A percentile compares a stretch with the other conserved stretches of the same genome.
phyloP scores from a whole-genome alignment of 2,888 invertebrate genomes.

The Endotricha flammealis region DNA sequence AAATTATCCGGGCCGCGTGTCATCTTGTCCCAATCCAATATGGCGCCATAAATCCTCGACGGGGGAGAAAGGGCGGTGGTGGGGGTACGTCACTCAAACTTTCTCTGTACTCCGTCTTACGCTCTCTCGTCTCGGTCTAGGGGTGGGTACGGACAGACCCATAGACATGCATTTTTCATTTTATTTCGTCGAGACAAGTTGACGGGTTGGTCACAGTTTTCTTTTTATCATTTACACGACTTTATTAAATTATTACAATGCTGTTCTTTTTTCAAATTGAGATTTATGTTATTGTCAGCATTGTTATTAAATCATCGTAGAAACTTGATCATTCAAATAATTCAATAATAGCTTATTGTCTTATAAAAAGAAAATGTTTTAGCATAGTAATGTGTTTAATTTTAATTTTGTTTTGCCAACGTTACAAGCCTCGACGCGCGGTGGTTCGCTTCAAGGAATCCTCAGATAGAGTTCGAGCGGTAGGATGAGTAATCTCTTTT shows the following conservation, averaged over 20 bases:
- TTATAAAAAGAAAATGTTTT: conserved; percentile 7
- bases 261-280: too few relatives aligned
- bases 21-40: conserved; percentile 79
- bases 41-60: conserved; percentile 76
- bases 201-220: conserved; percentile 30
- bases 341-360: too few relatives aligned
- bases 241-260: too few relatives aligned
- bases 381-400: conserved; percentile 12
- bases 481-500: conserved; percentile 76
- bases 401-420: conserved; percentile 39
- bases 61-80: conserved; percentile 52
- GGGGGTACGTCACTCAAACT: conserved; percentile 78
- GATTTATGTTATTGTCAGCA: too few relatives aligned
- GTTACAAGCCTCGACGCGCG: conserved; percentile 44
- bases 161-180: conserved; percentile 41
- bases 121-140: conserved; percentile 58
- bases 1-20: conserved; percentile 78
- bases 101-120: conserved; percentile 77
- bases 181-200: conserved; percentile 24
- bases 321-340: too few relatives aligned
- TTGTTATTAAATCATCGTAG: too few relatives aligned
- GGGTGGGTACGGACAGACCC: conserved; percentile 65
- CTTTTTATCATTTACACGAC: conserved; percentile 7
- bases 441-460: conserved; percentile 64
- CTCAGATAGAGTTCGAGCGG: conserved; percentile 71